These are phyloP conservation scores for Cottus gobio DNA, from an alignment of 2,113 vertebrate genomes.

Conservation along the genomic window DNA sequence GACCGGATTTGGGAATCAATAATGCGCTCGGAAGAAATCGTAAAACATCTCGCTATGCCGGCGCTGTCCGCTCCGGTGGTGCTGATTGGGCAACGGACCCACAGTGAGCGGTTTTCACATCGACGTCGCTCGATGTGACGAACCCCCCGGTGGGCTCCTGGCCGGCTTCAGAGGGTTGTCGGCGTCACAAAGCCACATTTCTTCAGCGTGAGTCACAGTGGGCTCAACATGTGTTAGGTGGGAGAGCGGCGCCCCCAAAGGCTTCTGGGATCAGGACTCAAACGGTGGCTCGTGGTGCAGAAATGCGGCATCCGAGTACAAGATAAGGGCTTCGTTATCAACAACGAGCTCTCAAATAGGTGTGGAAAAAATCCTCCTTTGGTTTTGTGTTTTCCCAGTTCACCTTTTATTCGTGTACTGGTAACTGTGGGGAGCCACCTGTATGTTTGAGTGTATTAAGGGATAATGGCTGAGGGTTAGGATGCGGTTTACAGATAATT, in stretches of 20 bases:
- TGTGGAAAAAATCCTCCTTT: too few relatives aligned
- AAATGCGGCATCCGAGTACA: too few relatives aligned
- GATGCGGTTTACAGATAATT: too few relatives aligned
- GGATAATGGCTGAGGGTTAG: too few relatives aligned
- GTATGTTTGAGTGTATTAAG: too few relatives aligned
- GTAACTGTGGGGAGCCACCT: too few relatives aligned
- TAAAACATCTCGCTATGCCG: background rate
- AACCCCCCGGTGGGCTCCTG: slow-evolving; percentile 7
- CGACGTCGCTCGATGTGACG: slow-evolving; percentile 24
- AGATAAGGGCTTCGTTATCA: too few relatives aligned
- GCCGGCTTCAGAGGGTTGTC: background rate
- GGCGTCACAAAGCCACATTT: background rate
- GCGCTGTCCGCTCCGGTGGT: background rate
- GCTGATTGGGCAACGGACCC: background rate
- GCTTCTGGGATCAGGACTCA: slow-evolving; percentile 9
- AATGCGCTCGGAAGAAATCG: background rate
- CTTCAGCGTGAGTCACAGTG: slow-evolving; percentile 19
- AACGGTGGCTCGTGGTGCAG: background rate
- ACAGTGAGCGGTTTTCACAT: too few relatives aligned
- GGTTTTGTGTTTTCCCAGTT: too few relatives aligned
- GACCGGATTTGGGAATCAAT: slow-evolving; percentile 4
- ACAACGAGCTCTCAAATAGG: too few relatives aligned
- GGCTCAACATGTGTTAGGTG: background rate
- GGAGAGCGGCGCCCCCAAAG: slow-evolving; percentile 3
- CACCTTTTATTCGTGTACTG: too few relatives aligned